A percentile compares a stretch with the other conserved stretches of the same genome.
Evolutionary conservation across 2,113 vertebrate genomes (phyloP).

Genomic region (Dendrocopos noguchii): DNA sequence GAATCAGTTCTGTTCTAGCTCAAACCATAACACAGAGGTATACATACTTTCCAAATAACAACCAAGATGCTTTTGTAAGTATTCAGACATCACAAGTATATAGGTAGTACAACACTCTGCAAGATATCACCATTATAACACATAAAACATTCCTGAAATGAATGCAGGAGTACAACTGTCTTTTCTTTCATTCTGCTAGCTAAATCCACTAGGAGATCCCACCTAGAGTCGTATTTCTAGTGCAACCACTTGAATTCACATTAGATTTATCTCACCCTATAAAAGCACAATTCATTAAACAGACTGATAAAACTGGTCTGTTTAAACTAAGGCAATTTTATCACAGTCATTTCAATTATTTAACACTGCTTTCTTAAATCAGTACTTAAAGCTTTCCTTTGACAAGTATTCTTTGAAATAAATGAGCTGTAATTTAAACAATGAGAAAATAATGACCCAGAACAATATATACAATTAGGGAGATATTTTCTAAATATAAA

Average conservation of each 20-base stretch:
- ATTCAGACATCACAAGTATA: not conserved
- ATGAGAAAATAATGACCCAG: slow-evolving; percentile 66
- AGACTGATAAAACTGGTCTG: slow-evolving; percentile 83
- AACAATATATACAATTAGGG: slow-evolving; percentile 72
- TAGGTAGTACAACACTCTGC: not conserved
- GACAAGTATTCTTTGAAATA: slow-evolving; percentile 80
- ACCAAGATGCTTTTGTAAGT: not conserved
- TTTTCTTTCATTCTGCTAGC: slow-evolving; percentile 19
- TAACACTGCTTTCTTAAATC: slow-evolving; percentile 83
- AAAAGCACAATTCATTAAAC: slow-evolving; percentile 88
- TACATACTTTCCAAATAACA: not conserved
- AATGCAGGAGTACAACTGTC: not conserved
- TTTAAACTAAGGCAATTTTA: slow-evolving; percentile 86
- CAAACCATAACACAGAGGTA: not conserved
- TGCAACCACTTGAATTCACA: slow-evolving; percentile 73
- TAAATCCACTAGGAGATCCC: slow-evolving; percentile 48
- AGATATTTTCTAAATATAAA: slow-evolving; percentile 64
- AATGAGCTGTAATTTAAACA: slow-evolving; percentile 81
- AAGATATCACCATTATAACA: not conserved
- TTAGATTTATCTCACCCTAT: slow-evolving; percentile 83
- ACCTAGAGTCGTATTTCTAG: slow-evolving; percentile 76
- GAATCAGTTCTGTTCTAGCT: too few species aligned
- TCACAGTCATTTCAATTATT: slow-evolving; percentile 86
- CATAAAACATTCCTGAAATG: not conserved
- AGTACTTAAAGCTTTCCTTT: slow-evolving; percentile 82